Conservation (phyloP, 2,113 vertebrate species). For the Amphiprion ocellaris region DNA sequence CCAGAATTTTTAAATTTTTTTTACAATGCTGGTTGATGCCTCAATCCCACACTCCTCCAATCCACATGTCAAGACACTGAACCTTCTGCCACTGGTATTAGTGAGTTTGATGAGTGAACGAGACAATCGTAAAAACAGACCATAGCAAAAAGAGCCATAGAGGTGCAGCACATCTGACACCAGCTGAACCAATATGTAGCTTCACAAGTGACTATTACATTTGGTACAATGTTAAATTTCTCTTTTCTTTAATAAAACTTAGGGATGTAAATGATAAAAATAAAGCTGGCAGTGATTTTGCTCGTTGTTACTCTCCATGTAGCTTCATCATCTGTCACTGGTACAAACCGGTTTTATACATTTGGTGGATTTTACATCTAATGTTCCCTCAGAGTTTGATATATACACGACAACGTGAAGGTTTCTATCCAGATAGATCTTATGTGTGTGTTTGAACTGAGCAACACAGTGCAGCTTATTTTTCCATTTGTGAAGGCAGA, state of each 20-base stretch:
- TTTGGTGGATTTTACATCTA: not conserved
- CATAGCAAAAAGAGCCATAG: no score
- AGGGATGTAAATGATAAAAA: not conserved
- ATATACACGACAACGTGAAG: not conserved
- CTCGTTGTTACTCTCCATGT: not conserved
- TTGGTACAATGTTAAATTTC: not conserved
- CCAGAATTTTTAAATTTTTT: no score
- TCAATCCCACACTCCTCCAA: no score
- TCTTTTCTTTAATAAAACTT: not conserved
- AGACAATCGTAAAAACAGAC: no score
- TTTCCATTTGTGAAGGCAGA: conserved; percentile 2
- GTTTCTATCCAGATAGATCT: not conserved
- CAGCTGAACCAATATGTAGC: not conserved
- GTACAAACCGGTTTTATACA: not conserved
- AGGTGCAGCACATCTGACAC: no score
- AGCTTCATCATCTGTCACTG: not conserved
- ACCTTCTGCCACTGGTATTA: no score
- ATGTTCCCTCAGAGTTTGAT: not conserved
- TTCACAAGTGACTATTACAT: not conserved
- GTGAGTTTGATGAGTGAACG: no score
- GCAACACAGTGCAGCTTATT: not conserved
- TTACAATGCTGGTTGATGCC: no score
- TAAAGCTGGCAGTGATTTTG: not conserved
- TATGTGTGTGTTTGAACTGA: conserved; percentile 4
- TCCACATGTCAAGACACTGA: no score